Percentiles rank a stretch among this genome's conserved stretches.
Conservation (phyloP, 2,888 invertebrate species). For the Acleris emargana region DNA sequence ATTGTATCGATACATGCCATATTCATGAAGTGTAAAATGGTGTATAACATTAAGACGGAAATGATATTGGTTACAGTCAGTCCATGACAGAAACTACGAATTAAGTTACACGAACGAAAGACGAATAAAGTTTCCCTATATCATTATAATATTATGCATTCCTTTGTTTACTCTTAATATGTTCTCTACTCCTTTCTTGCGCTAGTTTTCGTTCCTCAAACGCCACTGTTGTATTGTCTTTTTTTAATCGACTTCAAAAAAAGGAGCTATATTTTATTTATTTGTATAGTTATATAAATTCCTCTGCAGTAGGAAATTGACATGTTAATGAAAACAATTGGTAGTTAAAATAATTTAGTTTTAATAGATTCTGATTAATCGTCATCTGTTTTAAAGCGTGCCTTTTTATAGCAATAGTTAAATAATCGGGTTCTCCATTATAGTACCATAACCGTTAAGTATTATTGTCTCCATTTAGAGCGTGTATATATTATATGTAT, state of each 20-base stretch:
- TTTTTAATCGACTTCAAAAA: neutral
- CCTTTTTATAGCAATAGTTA: conserved; percentile 40
- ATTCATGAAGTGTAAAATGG: neutral
- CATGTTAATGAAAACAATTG: conserved; percentile 19
- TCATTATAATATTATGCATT: conserved; percentile 34
- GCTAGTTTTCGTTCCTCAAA: conserved; percentile 15
- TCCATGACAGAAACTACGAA: conserved; percentile 20
- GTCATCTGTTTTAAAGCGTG: conserved; percentile 33
- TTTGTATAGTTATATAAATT: neutral
- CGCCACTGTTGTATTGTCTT: neutral
- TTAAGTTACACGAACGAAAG: conserved; percentile 27
- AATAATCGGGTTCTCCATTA: conserved; percentile 38
- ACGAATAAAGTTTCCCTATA: conserved; percentile 8
- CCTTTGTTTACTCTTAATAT: neutral
- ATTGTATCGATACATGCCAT: neutral
- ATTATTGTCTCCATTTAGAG: conserved; percentile 44
- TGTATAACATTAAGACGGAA: neutral
- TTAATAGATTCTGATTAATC: conserved; percentile 17
- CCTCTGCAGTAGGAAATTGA: conserved; percentile 2
- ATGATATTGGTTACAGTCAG: conserved; percentile 22
- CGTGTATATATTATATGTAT: conserved; percentile 48
- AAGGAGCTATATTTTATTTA: neutral
- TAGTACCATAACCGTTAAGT: conserved; percentile 41
- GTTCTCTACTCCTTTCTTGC: conserved; percentile 3
- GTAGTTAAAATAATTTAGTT: conserved; percentile 5